Percentiles rank a stretch among this genome's conserved stretches.
Evolutionary conservation across 2,113 vertebrate genomes (phyloP).

Genomic region (Petrocephalus microphthalmus): DNA sequence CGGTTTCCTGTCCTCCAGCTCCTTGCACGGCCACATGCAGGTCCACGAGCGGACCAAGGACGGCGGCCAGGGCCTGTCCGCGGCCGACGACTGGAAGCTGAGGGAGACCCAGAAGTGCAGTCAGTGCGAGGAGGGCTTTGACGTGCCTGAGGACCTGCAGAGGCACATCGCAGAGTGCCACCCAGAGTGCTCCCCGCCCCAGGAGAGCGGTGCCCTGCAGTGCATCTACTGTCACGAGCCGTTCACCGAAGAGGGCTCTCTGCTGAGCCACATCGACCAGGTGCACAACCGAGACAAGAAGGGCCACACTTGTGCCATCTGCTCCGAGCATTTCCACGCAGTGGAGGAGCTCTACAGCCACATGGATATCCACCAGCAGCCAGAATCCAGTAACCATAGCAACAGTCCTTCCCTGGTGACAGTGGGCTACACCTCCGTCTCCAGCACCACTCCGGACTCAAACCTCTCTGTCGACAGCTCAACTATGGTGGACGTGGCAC

Average conservation of each 20-base stretch:
- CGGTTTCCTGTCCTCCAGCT: slow-evolving; percentile 93
- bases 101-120: slow-evolving; percentile 94
- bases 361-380: slow-evolving; percentile 94
- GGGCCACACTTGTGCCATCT: slow-evolving; percentile 80
- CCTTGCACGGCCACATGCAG: slow-evolving; percentile 96
- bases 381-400: slow-evolving; percentile 93
- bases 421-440: slow-evolving; percentile 93
- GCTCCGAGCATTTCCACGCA: slow-evolving; percentile 86
- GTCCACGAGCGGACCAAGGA: slow-evolving; percentile 90
- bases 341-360: slow-evolving; percentile 92
- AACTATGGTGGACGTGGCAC: slow-evolving; percentile 83
- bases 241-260: slow-evolving; percentile 83
- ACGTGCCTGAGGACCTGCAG: slow-evolving; percentile 92
- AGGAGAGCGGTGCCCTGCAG: slow-evolving; percentile 84
- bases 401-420: slow-evolving; percentile 92
- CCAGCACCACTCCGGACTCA: slow-evolving; percentile 94
- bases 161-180: slow-evolving; percentile 95
- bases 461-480: slow-evolving; percentile 96
- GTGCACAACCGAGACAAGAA: slow-evolving; percentile 83
- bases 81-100: slow-evolving; percentile 88
- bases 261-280: slow-evolving; percentile 91
- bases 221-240: slow-evolving; percentile 95
- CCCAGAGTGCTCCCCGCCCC: slow-evolving; percentile 88
- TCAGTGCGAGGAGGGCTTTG: slow-evolving; percentile 94
- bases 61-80: slow-evolving; percentile 70